These are phyloP conservation scores for Alectura lathami DNA, from an alignment of 2,113 vertebrate species.

Conservation along the genomic window DNA sequence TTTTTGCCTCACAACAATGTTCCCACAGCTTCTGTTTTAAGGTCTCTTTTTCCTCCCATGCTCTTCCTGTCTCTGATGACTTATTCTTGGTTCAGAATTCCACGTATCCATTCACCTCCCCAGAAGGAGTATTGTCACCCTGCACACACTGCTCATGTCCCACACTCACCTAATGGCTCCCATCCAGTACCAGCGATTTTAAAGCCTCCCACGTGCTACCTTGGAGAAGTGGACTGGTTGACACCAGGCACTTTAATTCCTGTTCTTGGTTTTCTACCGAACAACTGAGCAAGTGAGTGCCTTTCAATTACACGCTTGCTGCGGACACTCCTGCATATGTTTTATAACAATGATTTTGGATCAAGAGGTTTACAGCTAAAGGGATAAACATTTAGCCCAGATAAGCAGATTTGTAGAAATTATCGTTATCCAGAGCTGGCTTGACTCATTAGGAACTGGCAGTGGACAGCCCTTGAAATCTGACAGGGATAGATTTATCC, in stretches of 20 bases:
- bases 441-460: slow-evolving; percentile 48
- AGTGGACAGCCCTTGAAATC: slow-evolving; percentile 36
- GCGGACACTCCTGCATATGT: slow-evolving; percentile 20
- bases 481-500: slow-evolving; percentile 48
- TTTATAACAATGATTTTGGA: slow-evolving; percentile 18
- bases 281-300: slow-evolving; percentile 37
- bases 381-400: slow-evolving; percentile 48
- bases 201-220: not conserved
- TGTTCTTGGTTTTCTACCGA: not conserved
- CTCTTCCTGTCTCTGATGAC: not conserved
- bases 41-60: not conserved
- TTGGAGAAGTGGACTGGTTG: not conserved
- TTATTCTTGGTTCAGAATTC: not conserved
- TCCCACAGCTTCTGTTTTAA: not conserved
- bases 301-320: slow-evolving; percentile 47
- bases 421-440: slow-evolving; percentile 35
- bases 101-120: not conserved
- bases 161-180: not conserved
- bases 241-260: not conserved
- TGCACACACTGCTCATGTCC: not conserved
- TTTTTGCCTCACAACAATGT: not conserved
- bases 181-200: not conserved
- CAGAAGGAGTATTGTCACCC: not conserved
- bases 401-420: slow-evolving; percentile 65
- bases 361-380: slow-evolving; percentile 54